phyloP scores from a whole-genome alignment of 1,140 invertebrate genomes.

The Anthonomus grandis region DNA sequence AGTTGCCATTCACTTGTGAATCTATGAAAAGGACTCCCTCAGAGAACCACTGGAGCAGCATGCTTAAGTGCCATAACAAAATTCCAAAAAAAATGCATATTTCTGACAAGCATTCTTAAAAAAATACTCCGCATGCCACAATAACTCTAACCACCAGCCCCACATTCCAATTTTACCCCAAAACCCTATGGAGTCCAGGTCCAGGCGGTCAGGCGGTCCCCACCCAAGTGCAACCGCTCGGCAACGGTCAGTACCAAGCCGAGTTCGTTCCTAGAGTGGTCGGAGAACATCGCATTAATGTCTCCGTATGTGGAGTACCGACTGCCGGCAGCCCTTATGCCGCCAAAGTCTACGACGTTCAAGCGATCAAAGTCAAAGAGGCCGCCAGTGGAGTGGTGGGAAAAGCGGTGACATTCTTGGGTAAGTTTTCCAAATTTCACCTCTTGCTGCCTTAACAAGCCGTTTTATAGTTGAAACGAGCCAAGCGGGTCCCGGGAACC shows the following conservation, averaged over 20 bases:
- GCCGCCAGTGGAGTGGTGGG: slow-evolving; percentile 86
- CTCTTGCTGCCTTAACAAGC: neutral
- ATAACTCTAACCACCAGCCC: too few relatives aligned
- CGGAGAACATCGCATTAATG: slow-evolving; percentile 87
- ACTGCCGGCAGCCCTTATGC: slow-evolving; percentile 87
- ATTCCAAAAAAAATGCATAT: too few relatives aligned
- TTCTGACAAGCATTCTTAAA: too few relatives aligned
- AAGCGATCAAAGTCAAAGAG: slow-evolving; percentile 91
- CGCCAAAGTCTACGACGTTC: slow-evolving; percentile 92
- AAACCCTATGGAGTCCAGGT: too few relatives aligned
- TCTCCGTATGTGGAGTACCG: slow-evolving; percentile 72
- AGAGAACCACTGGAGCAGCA: too few relatives aligned
- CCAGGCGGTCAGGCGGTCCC: slow-evolving; percentile 83
- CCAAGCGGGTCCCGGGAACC: slow-evolving; percentile 91
- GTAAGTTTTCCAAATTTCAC: slow-evolving; percentile 54
- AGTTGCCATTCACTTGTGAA: too few relatives aligned
- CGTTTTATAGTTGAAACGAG: slow-evolving; percentile 84
- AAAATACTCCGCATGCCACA: too few relatives aligned
- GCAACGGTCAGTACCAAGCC: slow-evolving; percentile 75
- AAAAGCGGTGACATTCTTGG: slow-evolving; percentile 90
- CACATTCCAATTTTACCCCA: too few relatives aligned
- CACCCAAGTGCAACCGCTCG: slow-evolving; percentile 71
- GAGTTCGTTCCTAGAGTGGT: slow-evolving; percentile 83
- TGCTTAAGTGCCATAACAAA: too few relatives aligned
- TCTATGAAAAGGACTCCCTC: too few relatives aligned